These are phyloP conservation scores for Phortica variegata DNA, from an alignment of 1,140 invertebrate genomes.

Conservation along the genomic window DNA sequence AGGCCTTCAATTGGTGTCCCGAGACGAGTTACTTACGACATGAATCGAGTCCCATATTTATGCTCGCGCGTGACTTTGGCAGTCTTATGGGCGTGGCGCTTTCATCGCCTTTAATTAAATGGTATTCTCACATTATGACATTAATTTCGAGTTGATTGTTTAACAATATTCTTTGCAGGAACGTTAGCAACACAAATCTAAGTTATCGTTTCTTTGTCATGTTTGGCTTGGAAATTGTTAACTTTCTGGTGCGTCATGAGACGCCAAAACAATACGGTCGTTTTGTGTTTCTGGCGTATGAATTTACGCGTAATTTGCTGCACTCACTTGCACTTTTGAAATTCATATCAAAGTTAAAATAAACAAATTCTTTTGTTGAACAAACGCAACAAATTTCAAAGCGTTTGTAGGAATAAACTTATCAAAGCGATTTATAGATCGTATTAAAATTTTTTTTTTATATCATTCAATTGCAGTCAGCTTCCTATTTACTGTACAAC, in stretches of 20 bases:
- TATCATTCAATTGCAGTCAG: too few species aligned
- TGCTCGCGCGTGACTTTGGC: constrained; percentile 37
- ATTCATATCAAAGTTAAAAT: constrained; percentile 7
- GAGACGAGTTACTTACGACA: constrained; percentile 41
- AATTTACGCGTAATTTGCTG: constrained; percentile 28
- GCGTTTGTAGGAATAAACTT: too few species aligned
- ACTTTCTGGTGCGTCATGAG: constrained; percentile 19
- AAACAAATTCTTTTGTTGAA: too few species aligned
- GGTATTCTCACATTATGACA: background rate
- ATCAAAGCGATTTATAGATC: too few species aligned
- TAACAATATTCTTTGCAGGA: background rate
- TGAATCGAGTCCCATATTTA: constrained; percentile 38
- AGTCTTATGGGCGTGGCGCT: constrained; percentile 40
- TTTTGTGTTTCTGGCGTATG: constrained; percentile 31
- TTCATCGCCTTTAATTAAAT: constrained; percentile 24
- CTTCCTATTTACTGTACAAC: too few species aligned
- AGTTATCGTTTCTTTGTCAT: constrained; percentile 21
- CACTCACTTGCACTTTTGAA: constrained; percentile 24
- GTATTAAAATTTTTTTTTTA: too few species aligned
- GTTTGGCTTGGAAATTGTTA: constrained; percentile 19
- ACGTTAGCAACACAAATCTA: background rate
- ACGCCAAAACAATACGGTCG: constrained; percentile 35
- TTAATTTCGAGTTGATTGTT: background rate
- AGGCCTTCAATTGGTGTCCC: constrained; percentile 52
- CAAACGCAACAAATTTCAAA: too few species aligned